phyloP scores from a whole-genome alignment of 2,797 vertebrate species.

The Ataeniobius toweri region DNA sequence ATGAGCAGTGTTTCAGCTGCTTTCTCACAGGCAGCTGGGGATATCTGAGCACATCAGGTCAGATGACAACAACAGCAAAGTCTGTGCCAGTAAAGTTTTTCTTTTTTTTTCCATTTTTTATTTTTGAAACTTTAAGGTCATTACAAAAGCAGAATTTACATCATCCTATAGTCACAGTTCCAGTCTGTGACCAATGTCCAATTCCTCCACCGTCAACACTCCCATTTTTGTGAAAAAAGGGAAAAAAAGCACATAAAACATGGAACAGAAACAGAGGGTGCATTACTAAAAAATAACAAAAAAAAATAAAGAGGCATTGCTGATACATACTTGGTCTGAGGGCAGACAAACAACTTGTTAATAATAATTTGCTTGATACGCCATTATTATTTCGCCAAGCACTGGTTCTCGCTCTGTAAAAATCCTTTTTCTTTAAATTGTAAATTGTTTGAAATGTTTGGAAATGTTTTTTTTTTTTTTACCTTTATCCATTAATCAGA shows the following conservation, averaged over 20 bases:
- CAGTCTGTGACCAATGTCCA: background rate
- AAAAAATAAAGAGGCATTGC: too few relatives aligned
- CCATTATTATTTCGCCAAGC: too few relatives aligned
- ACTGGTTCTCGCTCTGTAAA: background rate
- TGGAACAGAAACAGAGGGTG: background rate
- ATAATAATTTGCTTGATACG: background rate
- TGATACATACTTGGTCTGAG: too few relatives aligned
- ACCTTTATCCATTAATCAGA: background rate
- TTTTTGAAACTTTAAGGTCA: background rate
- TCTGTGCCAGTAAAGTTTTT: too few relatives aligned
- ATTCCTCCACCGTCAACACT: background rate
- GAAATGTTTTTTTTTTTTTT: background rate
- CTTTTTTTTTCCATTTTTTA: background rate
- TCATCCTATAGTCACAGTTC: background rate
- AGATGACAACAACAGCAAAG: too few relatives aligned
- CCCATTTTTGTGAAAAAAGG: background rate
- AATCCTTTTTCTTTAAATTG: background rate
- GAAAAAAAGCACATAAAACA: background rate
- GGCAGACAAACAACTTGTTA: background rate
- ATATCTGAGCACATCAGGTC: too few relatives aligned
- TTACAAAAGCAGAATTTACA: background rate
- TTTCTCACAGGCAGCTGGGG: too few relatives aligned
- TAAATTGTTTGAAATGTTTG: background rate
- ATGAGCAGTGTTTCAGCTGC: too few relatives aligned
- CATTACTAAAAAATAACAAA: too few relatives aligned